Evolutionary conservation across 2,113 vertebrate species (phyloP), one percentile per base, ranked within the genome.

Genomic region (Euleptes europaea): DNA sequence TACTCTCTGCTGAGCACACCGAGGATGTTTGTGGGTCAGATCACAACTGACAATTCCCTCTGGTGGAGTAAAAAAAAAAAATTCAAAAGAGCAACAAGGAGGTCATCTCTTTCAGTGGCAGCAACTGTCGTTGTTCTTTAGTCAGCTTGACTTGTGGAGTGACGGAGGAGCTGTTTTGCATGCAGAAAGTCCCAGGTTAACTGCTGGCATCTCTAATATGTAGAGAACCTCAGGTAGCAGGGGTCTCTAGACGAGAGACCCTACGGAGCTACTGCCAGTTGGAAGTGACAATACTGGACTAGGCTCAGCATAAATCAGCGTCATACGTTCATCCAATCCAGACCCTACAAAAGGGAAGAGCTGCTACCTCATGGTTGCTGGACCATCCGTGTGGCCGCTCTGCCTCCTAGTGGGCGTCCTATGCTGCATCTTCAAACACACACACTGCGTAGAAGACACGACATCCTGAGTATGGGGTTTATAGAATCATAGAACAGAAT

Each of bases 381-480:
- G 26, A 42, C 44, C 44, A 75, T 75, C 73, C 44, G 28, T 19
- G 5, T 69, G 71, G 21, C 72, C 33, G 17, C 26, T 28, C 47
- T 69, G 31, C 49, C 71, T 17, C 71, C 84, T 40, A 14, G 63
- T 44, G 79, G 44, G 12, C 63, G 40, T 28, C 14, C 28, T n/a
- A 1, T 21, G 35, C 75, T 60, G 0, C 14, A 31, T 11, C 65
- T 28, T 14, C 66, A 42, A 54, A 60, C 44, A 47, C 54, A 35
- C 40, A 66, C 3, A 26, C 7, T 40, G 12, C 51, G 63, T 38
- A 49, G 72, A 2, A 14, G 12, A 3, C 47, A 35, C 15, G 40
- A 15, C 28, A 67, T 31, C 49, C n/a, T 13, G 0, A 0, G 2
- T 44, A 33, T 8, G 14, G 33, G 49, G 4, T 28, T n/a, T n/a